Percentiles rank a stretch among this genome's conserved stretches.
phyloP scores from a whole-genome alignment of 2,888 invertebrate genomes.

The Lepidocyrtinus sp. region DNA sequence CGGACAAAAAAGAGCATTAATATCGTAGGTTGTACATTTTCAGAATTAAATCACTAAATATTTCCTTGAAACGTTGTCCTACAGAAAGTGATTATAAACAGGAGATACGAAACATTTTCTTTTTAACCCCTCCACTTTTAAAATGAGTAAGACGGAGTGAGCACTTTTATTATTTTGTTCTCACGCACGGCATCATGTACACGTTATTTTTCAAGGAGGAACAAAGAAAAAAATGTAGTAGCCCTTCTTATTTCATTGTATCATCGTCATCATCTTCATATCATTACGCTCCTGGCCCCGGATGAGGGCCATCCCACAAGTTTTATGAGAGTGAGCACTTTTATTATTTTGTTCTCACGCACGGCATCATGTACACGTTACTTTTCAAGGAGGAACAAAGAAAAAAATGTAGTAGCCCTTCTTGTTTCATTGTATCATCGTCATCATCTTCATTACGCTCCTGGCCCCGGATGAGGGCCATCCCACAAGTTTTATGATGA shows the following conservation, averaged over 20 bases:
- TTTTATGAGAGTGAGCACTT: slow-evolving; percentile 3
- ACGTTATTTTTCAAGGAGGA: slow-evolving; percentile 14
- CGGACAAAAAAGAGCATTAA: too few relatives aligned
- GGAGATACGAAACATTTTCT: slow-evolving; percentile 10
- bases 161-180: slow-evolving; percentile 31
- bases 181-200: slow-evolving; percentile 50
- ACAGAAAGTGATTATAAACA: too few relatives aligned
- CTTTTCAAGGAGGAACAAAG: slow-evolving; percentile 18
- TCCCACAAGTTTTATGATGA: slow-evolving; percentile 55
- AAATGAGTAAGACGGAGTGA: neutral
- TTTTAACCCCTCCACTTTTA: neutral
- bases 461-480: slow-evolving; percentile 56
- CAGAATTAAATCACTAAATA: too few relatives aligned
- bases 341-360: slow-evolving; percentile 47
- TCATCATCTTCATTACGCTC: slow-evolving; percentile 35
- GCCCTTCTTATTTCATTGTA: slow-evolving; percentile 23
- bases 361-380: slow-evolving; percentile 29
- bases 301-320: slow-evolving; percentile 55
- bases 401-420: slow-evolving; percentile 34
- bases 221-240: slow-evolving; percentile 20
- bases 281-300: slow-evolving; percentile 47
- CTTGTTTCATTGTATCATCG: slow-evolving; percentile 16
- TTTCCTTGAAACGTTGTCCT: too few relatives aligned
- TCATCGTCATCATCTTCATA: slow-evolving; percentile 38
- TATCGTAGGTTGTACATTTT: too few relatives aligned